Evolutionary conservation across 2,888 invertebrate genomes (phyloP).

Genomic region (Macaria notata): DNA sequence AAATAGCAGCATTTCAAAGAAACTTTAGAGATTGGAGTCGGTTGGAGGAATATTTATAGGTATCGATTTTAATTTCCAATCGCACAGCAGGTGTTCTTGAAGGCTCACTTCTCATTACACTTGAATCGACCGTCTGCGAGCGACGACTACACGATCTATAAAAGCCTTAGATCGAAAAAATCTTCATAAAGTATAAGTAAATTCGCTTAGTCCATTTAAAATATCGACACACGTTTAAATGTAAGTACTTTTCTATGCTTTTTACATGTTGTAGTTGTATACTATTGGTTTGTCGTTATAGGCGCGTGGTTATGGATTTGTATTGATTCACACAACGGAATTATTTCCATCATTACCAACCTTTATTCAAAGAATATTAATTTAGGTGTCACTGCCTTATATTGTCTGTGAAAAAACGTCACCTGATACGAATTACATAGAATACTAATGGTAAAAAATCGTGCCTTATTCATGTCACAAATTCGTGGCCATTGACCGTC

Average conservation of each 20-base stretch:
- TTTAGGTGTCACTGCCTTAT: too few relatives aligned
- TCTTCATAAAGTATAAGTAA: too few relatives aligned
- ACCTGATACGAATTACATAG: constrained; percentile 48
- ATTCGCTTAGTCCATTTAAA: too few relatives aligned
- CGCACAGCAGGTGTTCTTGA: constrained; percentile 45
- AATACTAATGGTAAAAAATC: constrained; percentile 33
- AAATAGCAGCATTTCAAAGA: background rate
- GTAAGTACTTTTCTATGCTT: too few relatives aligned
- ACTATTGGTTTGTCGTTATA: too few relatives aligned
- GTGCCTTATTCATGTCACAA: constrained; percentile 22
- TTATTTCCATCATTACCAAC: too few relatives aligned
- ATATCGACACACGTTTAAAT: too few relatives aligned
- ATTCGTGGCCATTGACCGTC: constrained; percentile 43
- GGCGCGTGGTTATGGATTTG: too few relatives aligned
- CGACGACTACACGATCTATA: constrained; percentile 19
- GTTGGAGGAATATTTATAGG: constrained; percentile 49
- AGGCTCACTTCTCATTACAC: constrained; percentile 44
- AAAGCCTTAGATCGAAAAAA: too few relatives aligned
- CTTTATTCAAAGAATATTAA: too few relatives aligned
- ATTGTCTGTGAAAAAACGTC: constrained; percentile 6
- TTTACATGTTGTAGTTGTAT: too few relatives aligned
- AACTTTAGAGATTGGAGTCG: background rate
- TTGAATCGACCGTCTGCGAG: constrained; percentile 42
- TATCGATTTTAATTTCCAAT: constrained; percentile 51
- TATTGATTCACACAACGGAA: too few relatives aligned